phyloP scores from a whole-genome alignment of 1,140 invertebrate genomes.

The Pantala flavescens region DNA sequence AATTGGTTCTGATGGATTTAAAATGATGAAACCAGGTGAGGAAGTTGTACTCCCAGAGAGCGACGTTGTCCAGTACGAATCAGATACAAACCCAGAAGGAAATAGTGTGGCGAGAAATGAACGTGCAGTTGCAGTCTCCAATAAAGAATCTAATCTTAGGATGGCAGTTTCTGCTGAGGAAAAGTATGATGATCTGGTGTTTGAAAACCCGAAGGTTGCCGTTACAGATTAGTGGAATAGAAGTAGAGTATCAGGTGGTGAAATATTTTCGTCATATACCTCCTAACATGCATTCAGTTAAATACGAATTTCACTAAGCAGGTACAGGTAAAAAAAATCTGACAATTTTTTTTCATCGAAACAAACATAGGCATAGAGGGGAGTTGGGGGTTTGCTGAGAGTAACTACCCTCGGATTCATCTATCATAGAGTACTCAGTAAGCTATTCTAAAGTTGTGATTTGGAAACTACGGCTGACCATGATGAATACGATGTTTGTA shows the following conservation, averaged over 20 bases:
- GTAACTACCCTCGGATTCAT: too few species aligned
- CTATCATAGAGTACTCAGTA: too few species aligned
- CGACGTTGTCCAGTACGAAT: background rate
- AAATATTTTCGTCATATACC: background rate
- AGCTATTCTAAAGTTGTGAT: too few species aligned
- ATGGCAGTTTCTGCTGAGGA: background rate
- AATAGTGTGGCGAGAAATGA: background rate
- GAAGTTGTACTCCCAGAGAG: conserved; percentile 12
- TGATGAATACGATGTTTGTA: too few species aligned
- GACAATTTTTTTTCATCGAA: too few species aligned
- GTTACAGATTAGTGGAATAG: background rate
- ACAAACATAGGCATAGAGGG: too few species aligned
- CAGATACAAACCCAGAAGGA: background rate
- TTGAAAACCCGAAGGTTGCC: background rate
- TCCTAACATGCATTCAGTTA: too few species aligned
- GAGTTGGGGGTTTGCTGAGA: too few species aligned
- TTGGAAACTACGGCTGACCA: too few species aligned
- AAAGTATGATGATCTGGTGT: background rate
- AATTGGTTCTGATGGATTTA: conserved; percentile 46
- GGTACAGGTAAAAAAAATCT: too few species aligned
- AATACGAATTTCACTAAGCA: too few species aligned
- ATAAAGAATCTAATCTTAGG: background rate
- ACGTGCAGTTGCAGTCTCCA: background rate
- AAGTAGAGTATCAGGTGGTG: background rate
- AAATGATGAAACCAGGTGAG: conserved; percentile 40